phyloP scores from a whole-genome alignment of 1,140 invertebrate genomes.

The Drosophila lini region DNA sequence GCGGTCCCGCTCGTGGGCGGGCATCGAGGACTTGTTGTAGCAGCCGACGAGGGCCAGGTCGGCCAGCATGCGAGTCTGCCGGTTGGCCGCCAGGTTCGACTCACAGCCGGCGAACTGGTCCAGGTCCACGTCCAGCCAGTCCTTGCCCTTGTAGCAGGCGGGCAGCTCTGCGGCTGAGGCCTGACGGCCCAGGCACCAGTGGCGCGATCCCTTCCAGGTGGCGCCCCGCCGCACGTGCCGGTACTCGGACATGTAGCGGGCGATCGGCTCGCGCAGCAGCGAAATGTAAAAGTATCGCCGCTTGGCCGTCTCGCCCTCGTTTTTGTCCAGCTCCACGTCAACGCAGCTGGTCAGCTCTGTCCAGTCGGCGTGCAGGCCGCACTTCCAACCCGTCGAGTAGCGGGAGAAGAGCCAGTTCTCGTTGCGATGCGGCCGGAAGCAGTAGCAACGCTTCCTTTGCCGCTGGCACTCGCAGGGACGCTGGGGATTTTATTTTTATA shows the following conservation, averaged over 20 bases:
- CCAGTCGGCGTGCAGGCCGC: constrained; percentile 99
- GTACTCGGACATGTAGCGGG: constrained; percentile 96
- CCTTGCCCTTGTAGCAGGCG: constrained; percentile 90
- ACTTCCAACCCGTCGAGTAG: constrained; percentile 99
- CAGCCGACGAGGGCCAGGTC: constrained; percentile 97
- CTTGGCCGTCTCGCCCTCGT: constrained; percentile 92
- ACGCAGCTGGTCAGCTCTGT: constrained; percentile 97
- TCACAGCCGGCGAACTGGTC: constrained; percentile 95
- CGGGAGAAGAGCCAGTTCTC: constrained; percentile 99
- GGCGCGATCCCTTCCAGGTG: constrained; percentile 96
- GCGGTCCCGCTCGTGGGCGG: constrained; percentile 88
- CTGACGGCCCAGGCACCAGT: constrained; percentile 93
- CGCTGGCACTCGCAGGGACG: constrained; percentile 94
- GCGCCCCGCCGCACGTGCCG: constrained; percentile 98
- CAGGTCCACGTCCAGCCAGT: constrained; percentile 88
- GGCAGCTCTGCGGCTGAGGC: constrained; percentile 92
- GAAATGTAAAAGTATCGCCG: constrained; percentile 98
- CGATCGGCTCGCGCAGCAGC: constrained; percentile 95
- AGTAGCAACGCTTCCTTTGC: constrained; percentile 94
- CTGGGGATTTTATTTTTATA: constrained; percentile 82
- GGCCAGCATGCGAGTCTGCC: constrained; percentile 98
- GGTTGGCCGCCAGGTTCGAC: constrained; percentile 97
- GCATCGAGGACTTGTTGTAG: constrained; percentile 94
- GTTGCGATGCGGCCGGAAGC: constrained; percentile 94
- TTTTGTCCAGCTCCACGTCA: constrained; percentile 93